A percentile compares a stretch with the other conserved stretches of the same genome.
Conservation (phyloP, 2,113 vertebrate species). For the Zosterops pallidus region DNA sequence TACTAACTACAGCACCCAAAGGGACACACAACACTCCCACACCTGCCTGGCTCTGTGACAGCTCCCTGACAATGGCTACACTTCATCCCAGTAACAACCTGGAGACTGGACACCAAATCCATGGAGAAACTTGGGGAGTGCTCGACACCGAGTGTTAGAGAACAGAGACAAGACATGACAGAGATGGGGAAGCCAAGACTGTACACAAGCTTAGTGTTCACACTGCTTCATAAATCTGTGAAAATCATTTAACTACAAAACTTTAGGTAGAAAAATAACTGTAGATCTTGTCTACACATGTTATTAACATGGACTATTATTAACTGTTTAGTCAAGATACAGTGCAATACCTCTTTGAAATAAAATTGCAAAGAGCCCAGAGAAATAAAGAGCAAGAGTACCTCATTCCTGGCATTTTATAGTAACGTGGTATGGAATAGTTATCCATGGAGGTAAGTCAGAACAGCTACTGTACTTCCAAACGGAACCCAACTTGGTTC, state of each 20-base stretch:
- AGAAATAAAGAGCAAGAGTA: background rate
- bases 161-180: background rate
- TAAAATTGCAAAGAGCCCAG: background rate
- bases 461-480: conserved; percentile 37
- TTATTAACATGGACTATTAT: background rate
- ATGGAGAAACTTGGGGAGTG: background rate
- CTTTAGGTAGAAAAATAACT: conserved; percentile 55
- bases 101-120: background rate
- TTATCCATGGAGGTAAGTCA: conserved; percentile 16
- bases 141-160: background rate
- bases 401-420: background rate
- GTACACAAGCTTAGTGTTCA: conserved; percentile 5
- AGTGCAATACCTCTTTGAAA: conserved; percentile 40
- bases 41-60: background rate
- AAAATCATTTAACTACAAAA: conserved; percentile 51
- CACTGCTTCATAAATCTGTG: conserved; percentile 11
- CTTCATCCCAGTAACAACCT: background rate
- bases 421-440: background rate
- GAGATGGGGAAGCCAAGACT: conserved; percentile 1
- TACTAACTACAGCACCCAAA: background rate
- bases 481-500: conserved; percentile 10
- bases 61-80: background rate
- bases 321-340: conserved; percentile 34
- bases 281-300: background rate
- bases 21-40: background rate